Evolutionary conservation across 2,888 invertebrate genomes (phyloP).

Genomic region (Tenthredo notha): DNA sequence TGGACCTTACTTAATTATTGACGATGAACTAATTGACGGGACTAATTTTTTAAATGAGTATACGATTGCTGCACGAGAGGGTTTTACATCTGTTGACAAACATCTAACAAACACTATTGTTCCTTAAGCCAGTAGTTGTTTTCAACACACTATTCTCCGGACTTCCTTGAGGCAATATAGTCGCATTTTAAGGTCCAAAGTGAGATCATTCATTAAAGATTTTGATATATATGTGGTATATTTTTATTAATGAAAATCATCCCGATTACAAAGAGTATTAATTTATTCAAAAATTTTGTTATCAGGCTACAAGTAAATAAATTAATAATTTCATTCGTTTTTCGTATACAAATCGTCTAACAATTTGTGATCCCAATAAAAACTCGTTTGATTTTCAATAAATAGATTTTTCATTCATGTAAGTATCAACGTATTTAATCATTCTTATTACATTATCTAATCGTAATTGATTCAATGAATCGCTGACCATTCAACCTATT

Average conservation of each 20-base stretch:
- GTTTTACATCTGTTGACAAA: neutral
- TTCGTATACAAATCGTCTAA: no score
- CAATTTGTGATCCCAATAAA: neutral
- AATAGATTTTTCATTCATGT: neutral
- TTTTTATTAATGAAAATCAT: no score
- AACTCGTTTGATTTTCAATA: neutral
- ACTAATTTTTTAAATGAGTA: conserved; percentile 28
- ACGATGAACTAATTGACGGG: conserved; percentile 6
- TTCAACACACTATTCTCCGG: neutral
- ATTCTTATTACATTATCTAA: neutral
- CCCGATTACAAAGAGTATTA: no score
- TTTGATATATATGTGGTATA: neutral
- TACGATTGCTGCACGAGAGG: conserved; percentile 20
- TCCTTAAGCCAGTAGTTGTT: neutral
- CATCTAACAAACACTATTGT: neutral
- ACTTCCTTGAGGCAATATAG: neutral
- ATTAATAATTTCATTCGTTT: no score
- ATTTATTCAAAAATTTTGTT: no score
- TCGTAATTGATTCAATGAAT: neutral
- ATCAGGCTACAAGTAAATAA: no score
- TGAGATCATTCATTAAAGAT: neutral
- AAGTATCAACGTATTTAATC: neutral
- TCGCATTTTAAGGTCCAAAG: neutral
- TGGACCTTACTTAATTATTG: conserved; percentile 43
- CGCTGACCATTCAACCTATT: neutral